Conservation (phyloP, 2,113 vertebrate genomes). For the Callipepla squamata region DNA sequence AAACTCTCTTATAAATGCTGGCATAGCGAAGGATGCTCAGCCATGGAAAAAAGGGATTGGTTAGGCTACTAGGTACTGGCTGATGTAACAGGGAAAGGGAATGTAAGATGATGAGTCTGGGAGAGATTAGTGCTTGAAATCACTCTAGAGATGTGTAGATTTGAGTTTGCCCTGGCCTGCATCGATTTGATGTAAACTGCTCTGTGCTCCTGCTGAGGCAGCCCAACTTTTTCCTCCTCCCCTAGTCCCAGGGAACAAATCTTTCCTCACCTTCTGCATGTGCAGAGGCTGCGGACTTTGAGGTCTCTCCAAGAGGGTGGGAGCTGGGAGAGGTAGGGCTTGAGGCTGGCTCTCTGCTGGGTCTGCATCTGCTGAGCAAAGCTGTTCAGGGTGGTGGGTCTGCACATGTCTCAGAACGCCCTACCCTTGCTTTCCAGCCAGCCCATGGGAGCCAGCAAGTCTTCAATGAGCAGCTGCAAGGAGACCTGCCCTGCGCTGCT, state of each 20-base stretch:
- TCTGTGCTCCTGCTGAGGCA: neutral
- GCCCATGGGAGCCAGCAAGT: neutral
- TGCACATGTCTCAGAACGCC: neutral
- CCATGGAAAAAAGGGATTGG: neutral
- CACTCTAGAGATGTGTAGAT: neutral
- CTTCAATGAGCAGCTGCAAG: neutral
- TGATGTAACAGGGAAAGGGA: neutral
- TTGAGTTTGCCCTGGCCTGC: neutral
- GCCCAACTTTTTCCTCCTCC: neutral
- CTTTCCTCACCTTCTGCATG: neutral
- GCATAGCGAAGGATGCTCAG: neutral
- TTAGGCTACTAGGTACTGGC: neutral
- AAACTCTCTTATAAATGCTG: neutral
- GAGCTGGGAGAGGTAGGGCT: neutral
- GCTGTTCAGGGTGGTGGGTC: neutral
- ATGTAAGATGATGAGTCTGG: neutral
- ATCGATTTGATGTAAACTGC: neutral
- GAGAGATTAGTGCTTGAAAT: neutral
- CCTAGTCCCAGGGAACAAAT: neutral
- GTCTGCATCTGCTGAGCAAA: neutral
- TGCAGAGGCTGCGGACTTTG: neutral
- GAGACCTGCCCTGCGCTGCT: neutral
- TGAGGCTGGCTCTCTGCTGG: neutral
- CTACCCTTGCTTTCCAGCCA: neutral
- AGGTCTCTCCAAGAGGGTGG: neutral